These are phyloP conservation scores for Anguilla rostrata DNA, from an alignment of 2,113 vertebrate species.

Conservation along the genomic window DNA sequence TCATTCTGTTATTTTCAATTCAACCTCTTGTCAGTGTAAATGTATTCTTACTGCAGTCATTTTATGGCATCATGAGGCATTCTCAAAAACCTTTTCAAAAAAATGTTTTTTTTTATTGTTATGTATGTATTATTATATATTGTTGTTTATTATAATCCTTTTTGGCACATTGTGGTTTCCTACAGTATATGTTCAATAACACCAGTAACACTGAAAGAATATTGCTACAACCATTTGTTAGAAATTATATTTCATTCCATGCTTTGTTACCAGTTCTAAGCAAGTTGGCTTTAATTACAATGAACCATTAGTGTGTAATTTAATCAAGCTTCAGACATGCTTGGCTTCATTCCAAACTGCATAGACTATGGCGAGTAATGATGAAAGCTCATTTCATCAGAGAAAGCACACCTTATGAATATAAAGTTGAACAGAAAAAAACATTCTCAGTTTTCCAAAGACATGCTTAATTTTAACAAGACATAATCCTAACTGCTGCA, in stretches of 20 bases:
- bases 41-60: neutral
- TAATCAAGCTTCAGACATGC: conserved; percentile 53
- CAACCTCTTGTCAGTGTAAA: neutral
- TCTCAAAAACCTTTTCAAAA: too few relatives aligned
- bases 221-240: conserved; percentile 39
- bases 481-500: neutral
- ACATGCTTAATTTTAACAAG: neutral
- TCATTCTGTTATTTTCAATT: neutral
- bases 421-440: neutral
- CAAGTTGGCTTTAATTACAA: conserved; percentile 48
- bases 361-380: conserved; percentile 20
- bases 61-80: too few relatives aligned
- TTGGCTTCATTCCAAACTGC: conserved; percentile 41
- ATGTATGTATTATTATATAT: too few relatives aligned
- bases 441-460: neutral
- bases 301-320: conserved; percentile 56
- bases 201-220: neutral
- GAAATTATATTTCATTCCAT: conserved; percentile 16
- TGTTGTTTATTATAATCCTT: too few relatives aligned
- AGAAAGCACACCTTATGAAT: conserved; percentile 28
- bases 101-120: too few relatives aligned
- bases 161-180: too few relatives aligned
- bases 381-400: conserved; percentile 37
- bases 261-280: conserved; percentile 46
- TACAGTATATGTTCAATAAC: too few relatives aligned